Evolutionary conservation across 2,888 invertebrate species (phyloP).

Genomic region (Alitta virens): DNA sequence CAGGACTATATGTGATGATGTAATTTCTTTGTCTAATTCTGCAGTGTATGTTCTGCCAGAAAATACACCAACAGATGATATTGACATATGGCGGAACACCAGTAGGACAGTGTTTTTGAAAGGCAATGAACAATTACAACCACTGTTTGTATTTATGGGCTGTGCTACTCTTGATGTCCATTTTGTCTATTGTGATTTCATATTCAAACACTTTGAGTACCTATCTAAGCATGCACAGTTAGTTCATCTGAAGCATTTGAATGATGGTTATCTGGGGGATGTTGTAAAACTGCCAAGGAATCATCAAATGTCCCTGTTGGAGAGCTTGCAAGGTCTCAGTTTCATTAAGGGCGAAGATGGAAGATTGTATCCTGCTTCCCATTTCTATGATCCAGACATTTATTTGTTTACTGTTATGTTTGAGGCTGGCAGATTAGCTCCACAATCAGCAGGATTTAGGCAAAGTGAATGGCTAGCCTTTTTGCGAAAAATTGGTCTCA

Average conservation of each 20-base stretch:
- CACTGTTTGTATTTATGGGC: conserved; percentile 26
- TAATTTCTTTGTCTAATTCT: conserved; percentile 21
- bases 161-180: conserved; percentile 23
- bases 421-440: too few species aligned
- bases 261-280: too few species aligned
- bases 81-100: conserved; percentile 27
- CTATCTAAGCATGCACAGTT: conserved; percentile 24
- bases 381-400: too few species aligned
- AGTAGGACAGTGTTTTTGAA: conserved; percentile 29
- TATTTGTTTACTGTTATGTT: too few species aligned
- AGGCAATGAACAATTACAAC: conserved; percentile 15
- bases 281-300: too few species aligned
- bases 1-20: conserved; percentile 25
- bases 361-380: too few species aligned
- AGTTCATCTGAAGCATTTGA: conserved; percentile 26
- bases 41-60: conserved; percentile 28
- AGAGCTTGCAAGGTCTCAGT: too few species aligned
- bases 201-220: conserved; percentile 33
- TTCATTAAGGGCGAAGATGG: too few species aligned
- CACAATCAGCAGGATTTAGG: too few species aligned
- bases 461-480: too few species aligned
- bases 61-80: conserved; percentile 27
- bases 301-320: too few species aligned
- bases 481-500: too few species aligned
- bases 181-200: conserved; percentile 32